Base-by-base conservation (phyloP, 2,888 invertebrate genomes). In the Bhutanitis thaidina region DNA sequence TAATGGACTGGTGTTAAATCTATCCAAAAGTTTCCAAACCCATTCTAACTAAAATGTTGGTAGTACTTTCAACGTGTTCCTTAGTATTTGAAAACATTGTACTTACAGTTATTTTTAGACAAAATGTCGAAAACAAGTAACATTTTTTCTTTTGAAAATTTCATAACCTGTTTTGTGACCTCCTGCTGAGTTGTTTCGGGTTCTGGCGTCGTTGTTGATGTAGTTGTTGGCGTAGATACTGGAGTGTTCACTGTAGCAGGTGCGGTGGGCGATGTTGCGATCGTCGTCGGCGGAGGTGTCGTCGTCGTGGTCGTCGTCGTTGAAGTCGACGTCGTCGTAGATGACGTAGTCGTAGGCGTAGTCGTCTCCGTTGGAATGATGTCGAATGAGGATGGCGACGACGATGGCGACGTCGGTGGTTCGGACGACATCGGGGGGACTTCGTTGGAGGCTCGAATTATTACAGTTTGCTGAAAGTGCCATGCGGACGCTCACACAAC, bases 381-480 rank as follows among this genome's bases (percentile, higher is more conserved):
- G 74, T 43, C 80, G 68, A 54, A 64, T 63, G 63, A 74, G 63
- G 62, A 67, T 57, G 62, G 73, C 67, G 66, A 74, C 57, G 62
- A 73, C 68, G 66, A 74, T 70, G 66, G 75, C 67, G 62, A 69
- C 56, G 74, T 64, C 25, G 69, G 67, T 55, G 74, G 69, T 53
- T 83, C 69, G 43, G 81, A 71, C 51, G 82, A 71, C 61, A 76
- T 58, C 63, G 67, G 67, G 12, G 81, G 87, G 49, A 81, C 69
- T 72, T 86, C 87, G 74, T 84, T 83, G 59, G 89, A 84, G 61
- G 80, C 84, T 62, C 83, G 85, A 64, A 89, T 88, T 74, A 85
- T 80, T 69, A 89, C 86, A 56, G 89, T 89, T 76, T 87, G 89
- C 89, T 89, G 89, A 88, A 89, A 87, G 88, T 86, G 87, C 80